phyloP scores from a whole-genome alignment of 1,140 invertebrate species.

The Tetramorium simillimum region DNA sequence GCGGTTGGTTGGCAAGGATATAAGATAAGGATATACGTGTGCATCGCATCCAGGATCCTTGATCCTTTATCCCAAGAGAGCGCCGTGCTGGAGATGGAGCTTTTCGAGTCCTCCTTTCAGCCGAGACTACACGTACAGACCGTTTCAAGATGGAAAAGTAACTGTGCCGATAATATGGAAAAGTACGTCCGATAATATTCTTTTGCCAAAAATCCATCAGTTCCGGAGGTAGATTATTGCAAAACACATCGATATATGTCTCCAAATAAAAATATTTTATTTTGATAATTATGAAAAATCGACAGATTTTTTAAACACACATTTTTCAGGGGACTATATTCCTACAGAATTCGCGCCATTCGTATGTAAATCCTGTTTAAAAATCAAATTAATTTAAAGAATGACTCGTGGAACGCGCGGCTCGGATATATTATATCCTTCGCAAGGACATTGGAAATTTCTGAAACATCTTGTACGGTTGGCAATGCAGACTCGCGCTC shows the following conservation, averaged over 20 bases:
- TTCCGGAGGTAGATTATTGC: background rate
- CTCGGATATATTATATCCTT: background rate
- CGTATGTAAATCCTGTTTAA: background rate
- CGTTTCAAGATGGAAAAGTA: slow-evolving; percentile 49
- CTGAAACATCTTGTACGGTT: slow-evolving; percentile 73
- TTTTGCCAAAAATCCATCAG: background rate
- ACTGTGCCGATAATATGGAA: background rate
- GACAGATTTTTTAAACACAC: background rate
- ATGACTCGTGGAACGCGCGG: background rate
- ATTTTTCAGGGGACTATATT: background rate
- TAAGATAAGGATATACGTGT: slow-evolving; percentile 83
- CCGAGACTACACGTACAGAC: slow-evolving; percentile 71
- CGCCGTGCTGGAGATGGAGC: slow-evolving; percentile 74
- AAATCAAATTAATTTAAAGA: background rate
- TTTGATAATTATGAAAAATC: background rate
- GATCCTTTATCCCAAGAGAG: slow-evolving; percentile 83
- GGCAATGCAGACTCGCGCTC: slow-evolving; percentile 67
- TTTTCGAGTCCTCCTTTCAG: slow-evolving; percentile 80
- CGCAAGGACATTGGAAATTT: slow-evolving; percentile 43
- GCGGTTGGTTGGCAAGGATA: slow-evolving; percentile 76
- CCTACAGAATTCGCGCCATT: background rate
- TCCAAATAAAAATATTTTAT: background rate
- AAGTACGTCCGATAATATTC: background rate
- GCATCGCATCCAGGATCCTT: slow-evolving; percentile 81
- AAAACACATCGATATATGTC: background rate